These are phyloP conservation scores for Nephrotoma guestfalica DNA, from an alignment of 2,888 invertebrate species.

Conservation along the genomic window DNA sequence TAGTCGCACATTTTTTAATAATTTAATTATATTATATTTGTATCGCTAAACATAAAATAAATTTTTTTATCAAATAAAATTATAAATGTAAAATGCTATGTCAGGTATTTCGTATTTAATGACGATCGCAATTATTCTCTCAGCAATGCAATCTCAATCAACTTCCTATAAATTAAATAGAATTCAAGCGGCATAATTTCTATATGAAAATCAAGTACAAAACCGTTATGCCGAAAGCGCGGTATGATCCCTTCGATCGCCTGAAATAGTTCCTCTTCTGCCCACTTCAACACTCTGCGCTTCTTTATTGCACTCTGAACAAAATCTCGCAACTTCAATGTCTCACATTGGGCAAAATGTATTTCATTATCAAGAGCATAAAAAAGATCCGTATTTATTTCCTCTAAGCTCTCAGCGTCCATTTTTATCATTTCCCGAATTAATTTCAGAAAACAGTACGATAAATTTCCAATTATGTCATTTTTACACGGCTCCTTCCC, in stretches of 20 bases:
- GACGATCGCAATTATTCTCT: neutral
- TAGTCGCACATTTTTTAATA: neutral
- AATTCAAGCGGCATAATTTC: neutral
- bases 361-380: neutral
- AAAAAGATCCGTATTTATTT: neutral
- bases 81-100: neutral
- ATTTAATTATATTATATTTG: neutral
- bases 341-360: neutral
- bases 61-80: neutral
- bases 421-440: neutral
- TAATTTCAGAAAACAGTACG: neutral
- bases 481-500: neutral
- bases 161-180: neutral
- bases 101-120: neutral
- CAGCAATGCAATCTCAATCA: neutral
- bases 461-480: neutral
- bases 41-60: neutral
- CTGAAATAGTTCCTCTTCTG: neutral
- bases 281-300: neutral
- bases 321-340: neutral
- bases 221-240: neutral
- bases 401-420: neutral
- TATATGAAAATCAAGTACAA: neutral
- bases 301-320: neutral
- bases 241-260: neutral